Base-by-base conservation (phyloP, 1,140 invertebrate genomes). In the Caenorhabditis remanei region DNA sequence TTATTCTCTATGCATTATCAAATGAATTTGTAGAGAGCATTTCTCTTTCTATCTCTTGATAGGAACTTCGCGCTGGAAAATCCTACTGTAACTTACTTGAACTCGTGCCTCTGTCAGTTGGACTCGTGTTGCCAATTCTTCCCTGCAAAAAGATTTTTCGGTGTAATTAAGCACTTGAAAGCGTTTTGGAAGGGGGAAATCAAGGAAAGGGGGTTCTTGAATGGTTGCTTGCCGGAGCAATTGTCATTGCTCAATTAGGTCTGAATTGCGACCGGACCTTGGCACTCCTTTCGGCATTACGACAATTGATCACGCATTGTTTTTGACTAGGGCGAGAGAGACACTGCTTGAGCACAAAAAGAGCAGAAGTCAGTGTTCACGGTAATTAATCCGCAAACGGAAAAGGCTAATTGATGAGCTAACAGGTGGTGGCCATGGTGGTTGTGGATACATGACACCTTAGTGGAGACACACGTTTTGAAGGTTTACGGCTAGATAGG, bases 101-200 rank as follows among this genome's bases (percentile, higher is more conserved):
- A 99, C 97, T 93, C 97, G 94, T 5, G 97, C 97, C 94, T 99
- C 97, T 0, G 97, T 98, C 85, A 99, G 94, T 93, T 98, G 98
- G 92, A 99, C 98, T 94, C 98, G 97, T 95, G 97, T 97, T n/a
- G 97, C 97, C 71, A 99, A 94, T 93, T 98, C 97, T 93, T 99
- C 97, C 90, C 88, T 89, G 88, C 89, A 89, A 89, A 41, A n/a
- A 41, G 85, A 21, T 32, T 32, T 71, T 71, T 71, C 41, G 65
- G 65, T 79, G 71, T 79, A 79, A 79, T 79, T 79, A 79, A 79
- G 71, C 46, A 79, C 71, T 79, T 50, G 71, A 79, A 79, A 79
- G 71, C 65, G 65, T 71, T 71, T 71, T 71, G 41, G 61, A 71
- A 63, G 61, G 46, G 11, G 71, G 46, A 14, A 50, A 53, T 50